phyloP scores from a whole-genome alignment of 1,140 invertebrate genomes.

The Zeugodacus cucurbitae region DNA sequence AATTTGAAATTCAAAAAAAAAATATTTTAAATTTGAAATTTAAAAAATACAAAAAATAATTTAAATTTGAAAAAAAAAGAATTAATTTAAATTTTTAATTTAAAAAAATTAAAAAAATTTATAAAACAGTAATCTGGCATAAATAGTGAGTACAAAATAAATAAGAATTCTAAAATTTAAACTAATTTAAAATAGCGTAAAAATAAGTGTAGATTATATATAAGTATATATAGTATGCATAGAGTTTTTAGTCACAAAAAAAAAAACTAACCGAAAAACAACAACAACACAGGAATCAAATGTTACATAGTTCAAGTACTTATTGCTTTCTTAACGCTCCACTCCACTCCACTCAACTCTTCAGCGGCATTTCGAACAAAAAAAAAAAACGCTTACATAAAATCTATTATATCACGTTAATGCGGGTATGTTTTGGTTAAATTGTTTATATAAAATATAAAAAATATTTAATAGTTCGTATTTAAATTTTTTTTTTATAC shows the following conservation, averaged over 20 bases:
- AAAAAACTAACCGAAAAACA: not conserved
- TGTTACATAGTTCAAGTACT: constrained; percentile 21
- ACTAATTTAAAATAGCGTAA: not conserved
- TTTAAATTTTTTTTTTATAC: too few species aligned
- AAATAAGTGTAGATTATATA: too few species aligned
- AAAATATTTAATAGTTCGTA: too few species aligned
- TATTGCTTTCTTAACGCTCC: not conserved
- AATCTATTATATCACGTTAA: not conserved
- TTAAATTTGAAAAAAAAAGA: too few species aligned
- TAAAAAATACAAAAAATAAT: not conserved
- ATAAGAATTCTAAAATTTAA: not conserved
- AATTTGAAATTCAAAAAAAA: not conserved
- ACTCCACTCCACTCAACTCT: not conserved
- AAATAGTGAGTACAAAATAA: not conserved
- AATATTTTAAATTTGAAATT: not conserved
- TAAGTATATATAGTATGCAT: too few species aligned
- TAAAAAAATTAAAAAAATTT: not conserved
- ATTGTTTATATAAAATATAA: not conserved
- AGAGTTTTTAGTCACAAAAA: not conserved
- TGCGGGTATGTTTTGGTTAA: constrained; percentile 28
- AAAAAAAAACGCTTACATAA: too few species aligned
- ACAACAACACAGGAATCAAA: not conserved
- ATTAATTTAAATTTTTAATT: not conserved
- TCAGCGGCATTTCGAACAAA: not conserved
- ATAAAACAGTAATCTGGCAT: not conserved